phyloP scores from a whole-genome alignment of 2,113 vertebrate species.

The Ameiurus melas region DNA sequence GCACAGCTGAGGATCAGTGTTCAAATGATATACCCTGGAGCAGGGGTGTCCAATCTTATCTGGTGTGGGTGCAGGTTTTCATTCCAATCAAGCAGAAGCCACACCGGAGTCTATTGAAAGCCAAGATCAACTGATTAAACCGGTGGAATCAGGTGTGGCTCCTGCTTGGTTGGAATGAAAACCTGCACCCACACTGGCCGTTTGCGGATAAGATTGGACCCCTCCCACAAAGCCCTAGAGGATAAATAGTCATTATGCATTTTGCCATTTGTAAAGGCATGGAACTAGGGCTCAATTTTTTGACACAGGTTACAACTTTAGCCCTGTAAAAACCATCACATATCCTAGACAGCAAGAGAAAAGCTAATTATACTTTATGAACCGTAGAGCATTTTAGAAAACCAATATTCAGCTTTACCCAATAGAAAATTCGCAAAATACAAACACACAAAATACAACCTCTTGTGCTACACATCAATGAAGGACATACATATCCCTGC shows the following conservation, averaged over 20 bases:
- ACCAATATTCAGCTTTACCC: background rate
- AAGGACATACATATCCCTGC: background rate
- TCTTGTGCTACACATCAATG: background rate
- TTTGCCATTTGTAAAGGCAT: background rate
- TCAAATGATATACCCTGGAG: background rate
- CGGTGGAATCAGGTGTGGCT: too few relatives aligned
- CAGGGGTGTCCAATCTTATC: too few relatives aligned
- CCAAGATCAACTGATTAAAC: too few relatives aligned
- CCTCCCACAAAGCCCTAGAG: background rate
- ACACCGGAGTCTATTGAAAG: too few relatives aligned
- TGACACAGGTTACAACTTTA: background rate
- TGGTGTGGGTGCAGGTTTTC: too few relatives aligned
- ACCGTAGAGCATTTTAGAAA: background rate
- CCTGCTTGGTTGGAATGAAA: too few relatives aligned
- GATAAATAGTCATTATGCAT: background rate
- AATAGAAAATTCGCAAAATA: background rate
- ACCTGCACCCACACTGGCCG: too few relatives aligned
- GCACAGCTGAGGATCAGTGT: background rate
- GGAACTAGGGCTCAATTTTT: background rate
- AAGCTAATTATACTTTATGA: background rate
- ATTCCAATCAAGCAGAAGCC: too few relatives aligned
- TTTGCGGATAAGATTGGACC: too few relatives aligned
- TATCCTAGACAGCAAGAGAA: background rate
- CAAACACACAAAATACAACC: background rate
- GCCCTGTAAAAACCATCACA: background rate